A percentile compares a stretch with the other conserved stretches of the same genome.
Conservation (phyloP, 2,888 invertebrate genomes). For the Deilephila elpenor region DNA sequence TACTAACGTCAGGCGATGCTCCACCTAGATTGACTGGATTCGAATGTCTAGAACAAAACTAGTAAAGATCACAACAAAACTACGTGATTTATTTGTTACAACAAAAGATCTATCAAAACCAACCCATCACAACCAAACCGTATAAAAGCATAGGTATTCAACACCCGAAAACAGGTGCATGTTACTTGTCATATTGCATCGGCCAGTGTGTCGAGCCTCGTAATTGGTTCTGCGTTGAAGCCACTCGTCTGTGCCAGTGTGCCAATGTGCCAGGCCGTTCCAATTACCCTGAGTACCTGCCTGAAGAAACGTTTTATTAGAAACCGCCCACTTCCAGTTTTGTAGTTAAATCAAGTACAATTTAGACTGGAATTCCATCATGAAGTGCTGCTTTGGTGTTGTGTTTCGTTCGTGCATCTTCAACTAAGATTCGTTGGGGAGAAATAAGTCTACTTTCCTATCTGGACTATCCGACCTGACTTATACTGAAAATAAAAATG, state of each 20-base stretch:
- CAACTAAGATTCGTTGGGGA: no score
- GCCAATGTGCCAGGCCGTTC: not conserved
- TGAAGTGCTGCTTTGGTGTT: not conserved
- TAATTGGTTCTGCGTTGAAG: not conserved
- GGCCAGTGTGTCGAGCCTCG: not conserved
- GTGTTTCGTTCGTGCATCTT: not conserved
- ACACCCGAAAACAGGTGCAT: not conserved
- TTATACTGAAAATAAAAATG: no score
- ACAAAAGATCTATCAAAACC: no score
- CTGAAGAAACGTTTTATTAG: constrained; percentile 2
- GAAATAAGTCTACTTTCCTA: no score
- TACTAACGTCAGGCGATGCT: no score
- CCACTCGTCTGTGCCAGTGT: not conserved
- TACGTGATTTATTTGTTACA: no score
- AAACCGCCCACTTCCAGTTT: not conserved
- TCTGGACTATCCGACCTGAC: no score
- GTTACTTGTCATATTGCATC: not conserved
- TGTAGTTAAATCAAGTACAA: not conserved
- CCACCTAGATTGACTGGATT: no score
- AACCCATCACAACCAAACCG: not conserved
- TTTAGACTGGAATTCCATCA: not conserved
- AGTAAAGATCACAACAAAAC: no score
- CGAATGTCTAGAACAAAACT: no score
- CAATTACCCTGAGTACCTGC: not conserved
- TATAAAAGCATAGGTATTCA: not conserved